phyloP scores from a whole-genome alignment of 2,797 vertebrate species.

The Cyprinella venusta region DNA sequence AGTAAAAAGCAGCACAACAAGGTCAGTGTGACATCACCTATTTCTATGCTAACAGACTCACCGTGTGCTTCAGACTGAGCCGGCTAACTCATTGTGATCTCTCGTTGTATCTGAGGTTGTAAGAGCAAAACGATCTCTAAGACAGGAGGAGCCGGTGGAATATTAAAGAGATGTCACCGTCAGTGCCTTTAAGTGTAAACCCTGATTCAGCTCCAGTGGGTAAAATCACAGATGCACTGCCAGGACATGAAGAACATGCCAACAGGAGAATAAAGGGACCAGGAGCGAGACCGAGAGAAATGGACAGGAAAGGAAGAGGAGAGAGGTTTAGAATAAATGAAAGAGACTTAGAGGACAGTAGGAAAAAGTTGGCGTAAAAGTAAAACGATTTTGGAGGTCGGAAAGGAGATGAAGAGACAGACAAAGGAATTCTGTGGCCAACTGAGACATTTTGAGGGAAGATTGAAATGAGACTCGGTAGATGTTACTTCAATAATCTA shows the following conservation, averaged over 20 bases:
- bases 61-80: background rate
- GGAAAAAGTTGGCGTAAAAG: background rate
- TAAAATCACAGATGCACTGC: constrained; percentile 22
- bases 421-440: background rate
- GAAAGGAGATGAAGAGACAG: background rate
- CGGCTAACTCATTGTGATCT: constrained; percentile 13
- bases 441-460: background rate
- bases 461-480: constrained; percentile 5
- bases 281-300: background rate
- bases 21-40: background rate
- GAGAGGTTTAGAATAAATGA: constrained; percentile 8
- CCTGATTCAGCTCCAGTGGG: constrained; percentile 50
- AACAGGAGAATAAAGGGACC: constrained; percentile 2
- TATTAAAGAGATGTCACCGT: constrained; percentile 49
- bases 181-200: constrained; percentile 37
- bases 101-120: constrained; percentile 4
- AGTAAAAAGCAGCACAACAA: constrained; percentile 8
- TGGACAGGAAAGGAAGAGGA: background rate
- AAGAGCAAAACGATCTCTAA: constrained; percentile 24
- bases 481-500: constrained; percentile 23
- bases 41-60: constrained; percentile 4
- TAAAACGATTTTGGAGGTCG: background rate
- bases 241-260: constrained; percentile 28
- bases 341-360: constrained; percentile 8
- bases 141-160: constrained; percentile 38